Percentiles rank a stretch among this genome's conserved stretches.
These are phyloP conservation scores for Entosphenus tridentatus DNA, from an alignment of 2,113 vertebrate species.

Conservation along the genomic window DNA sequence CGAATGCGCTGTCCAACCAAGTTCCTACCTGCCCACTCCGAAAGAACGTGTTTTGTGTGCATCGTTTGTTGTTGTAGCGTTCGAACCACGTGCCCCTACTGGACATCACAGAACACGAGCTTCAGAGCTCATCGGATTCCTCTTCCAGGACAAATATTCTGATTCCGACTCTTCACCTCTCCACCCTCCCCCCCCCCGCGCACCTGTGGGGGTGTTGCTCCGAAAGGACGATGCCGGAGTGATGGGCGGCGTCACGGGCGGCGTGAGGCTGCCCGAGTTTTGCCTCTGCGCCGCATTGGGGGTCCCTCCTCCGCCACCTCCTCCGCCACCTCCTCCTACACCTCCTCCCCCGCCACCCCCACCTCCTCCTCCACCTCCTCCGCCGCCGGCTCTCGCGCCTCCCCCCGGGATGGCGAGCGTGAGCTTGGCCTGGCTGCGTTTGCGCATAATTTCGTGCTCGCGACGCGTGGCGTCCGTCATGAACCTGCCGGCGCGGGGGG, in stretches of 20 bases:
- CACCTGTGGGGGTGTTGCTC: conserved; percentile 88
- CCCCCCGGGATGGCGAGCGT: conserved; percentile 52
- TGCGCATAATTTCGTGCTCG: conserved; percentile 73
- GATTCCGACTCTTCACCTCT: too few relatives aligned
- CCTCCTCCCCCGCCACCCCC: conserved; percentile 16
- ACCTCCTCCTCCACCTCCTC: too few relatives aligned
- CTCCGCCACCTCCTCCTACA: not conserved
- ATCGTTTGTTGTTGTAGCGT: too few relatives aligned
- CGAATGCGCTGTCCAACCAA: too few relatives aligned
- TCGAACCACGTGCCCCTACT: too few relatives aligned
- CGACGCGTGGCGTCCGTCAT: conserved; percentile 86
- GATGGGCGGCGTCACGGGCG: conserved; percentile 87
- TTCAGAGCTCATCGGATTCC: too few relatives aligned
- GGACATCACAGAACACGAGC: too few relatives aligned
- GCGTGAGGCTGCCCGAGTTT: conserved; percentile 85
- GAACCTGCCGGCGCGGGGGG: conserved; percentile 33
- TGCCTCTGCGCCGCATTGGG: conserved; percentile 44
- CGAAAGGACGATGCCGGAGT: conserved; percentile 90
- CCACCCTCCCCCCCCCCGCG: not conserved
- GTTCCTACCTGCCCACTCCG: too few relatives aligned
- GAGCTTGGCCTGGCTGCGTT: conserved; percentile 78
- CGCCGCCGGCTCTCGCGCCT: not conserved
- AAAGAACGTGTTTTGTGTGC: too few relatives aligned
- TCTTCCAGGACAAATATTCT: too few relatives aligned
- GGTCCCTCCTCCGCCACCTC: too few relatives aligned